These are phyloP conservation scores for Pelodytes ibericus DNA, from an alignment of 2,797 vertebrate genomes.

Conservation along the genomic window DNA sequence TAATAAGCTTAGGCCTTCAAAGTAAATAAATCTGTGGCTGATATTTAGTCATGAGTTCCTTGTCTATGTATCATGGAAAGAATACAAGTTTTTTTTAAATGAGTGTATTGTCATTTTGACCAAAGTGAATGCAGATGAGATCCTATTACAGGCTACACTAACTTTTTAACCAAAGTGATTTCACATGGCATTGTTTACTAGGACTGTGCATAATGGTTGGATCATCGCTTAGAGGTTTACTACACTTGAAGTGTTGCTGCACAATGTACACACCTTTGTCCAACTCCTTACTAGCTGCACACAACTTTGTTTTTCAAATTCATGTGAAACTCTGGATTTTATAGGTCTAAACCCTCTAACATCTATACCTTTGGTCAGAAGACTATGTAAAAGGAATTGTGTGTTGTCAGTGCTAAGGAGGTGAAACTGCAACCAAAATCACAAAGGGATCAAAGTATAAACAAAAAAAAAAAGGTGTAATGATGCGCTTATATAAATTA, in stretches of 20 bases:
- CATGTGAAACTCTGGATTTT: too few species aligned
- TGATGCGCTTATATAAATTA: too few species aligned
- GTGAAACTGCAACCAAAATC: too few species aligned
- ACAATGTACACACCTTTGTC: conserved; percentile 6
- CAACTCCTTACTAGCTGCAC: too few species aligned
- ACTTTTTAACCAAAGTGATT: conserved; percentile 23
- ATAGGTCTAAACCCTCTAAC: too few species aligned
- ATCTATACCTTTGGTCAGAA: too few species aligned
- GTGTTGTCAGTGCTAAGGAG: too few species aligned
- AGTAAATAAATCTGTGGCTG: conserved; percentile 23
- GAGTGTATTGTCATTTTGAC: conserved; percentile 17
- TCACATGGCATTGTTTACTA: conserved; percentile 28
- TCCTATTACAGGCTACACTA: conserved; percentile 14
- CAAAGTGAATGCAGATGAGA: conserved; percentile 41
- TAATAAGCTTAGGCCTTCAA: conserved; percentile 15
- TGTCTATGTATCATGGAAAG: conserved; percentile 10
- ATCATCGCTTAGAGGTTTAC: conserved; percentile 28
- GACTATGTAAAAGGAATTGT: too few species aligned
- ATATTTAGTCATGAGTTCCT: conserved; percentile 12
- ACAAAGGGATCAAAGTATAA: too few species aligned
- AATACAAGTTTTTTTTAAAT: conserved; percentile 21
- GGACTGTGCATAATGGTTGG: conserved; percentile 11
- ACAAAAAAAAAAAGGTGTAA: too few species aligned
- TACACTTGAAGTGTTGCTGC: conserved; percentile 28
- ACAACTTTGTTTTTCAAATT: too few species aligned